Base-by-base conservation (phyloP, 53 echinoderm and acorn worm species). In the Zoroaster sp. region DNA sequence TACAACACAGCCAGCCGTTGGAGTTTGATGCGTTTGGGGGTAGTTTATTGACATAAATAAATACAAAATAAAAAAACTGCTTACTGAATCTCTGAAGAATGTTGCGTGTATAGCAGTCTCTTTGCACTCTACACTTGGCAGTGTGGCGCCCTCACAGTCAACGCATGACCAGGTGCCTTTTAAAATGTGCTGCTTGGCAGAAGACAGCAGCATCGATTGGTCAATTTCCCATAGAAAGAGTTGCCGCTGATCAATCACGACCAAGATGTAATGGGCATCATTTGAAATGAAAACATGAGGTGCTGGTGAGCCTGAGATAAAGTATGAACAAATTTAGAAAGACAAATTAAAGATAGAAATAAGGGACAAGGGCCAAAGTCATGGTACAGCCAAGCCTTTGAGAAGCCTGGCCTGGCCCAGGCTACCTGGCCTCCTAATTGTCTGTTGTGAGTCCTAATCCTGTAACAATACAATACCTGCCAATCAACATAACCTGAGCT, bases 201-300 rank as follows among this genome's bases (percentile, higher is more conserved):
- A 41, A 32, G 72, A 76, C 32, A 73, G 51, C 14, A 67, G 28
- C 28, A 54, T 65, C 47, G 87, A 49, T 87, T 94, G 90, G 89
- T 94, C 90, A 5, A 91, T 91, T 79, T 95, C 93, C 99, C 99
- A 99, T 65, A 99, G 80, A 80, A 77, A 99, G 69, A 99, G 69
- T 40, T 76, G 83, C 32, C 90, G 89, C 44, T 88, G 68, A 34
- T 90, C 94, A 78, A 93, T 89, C 40, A 99, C 96, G 12, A 99
- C 87, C 78, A 99, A 71, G 69, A 99, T 90, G 35, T 91, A 87
- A 53, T 45, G 69, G 72, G 93, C 81, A 86, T 96, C 77, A 45
- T 90, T 75, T 31, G 99, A 96, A 20, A 95, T 83, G 90, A 91
- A 96, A 17, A 99, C 44, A 69, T 81, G 89, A 52, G 83, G 82